phyloP scores from a whole-genome alignment of 1,140 invertebrate genomes.

The Drusus annulatus region DNA sequence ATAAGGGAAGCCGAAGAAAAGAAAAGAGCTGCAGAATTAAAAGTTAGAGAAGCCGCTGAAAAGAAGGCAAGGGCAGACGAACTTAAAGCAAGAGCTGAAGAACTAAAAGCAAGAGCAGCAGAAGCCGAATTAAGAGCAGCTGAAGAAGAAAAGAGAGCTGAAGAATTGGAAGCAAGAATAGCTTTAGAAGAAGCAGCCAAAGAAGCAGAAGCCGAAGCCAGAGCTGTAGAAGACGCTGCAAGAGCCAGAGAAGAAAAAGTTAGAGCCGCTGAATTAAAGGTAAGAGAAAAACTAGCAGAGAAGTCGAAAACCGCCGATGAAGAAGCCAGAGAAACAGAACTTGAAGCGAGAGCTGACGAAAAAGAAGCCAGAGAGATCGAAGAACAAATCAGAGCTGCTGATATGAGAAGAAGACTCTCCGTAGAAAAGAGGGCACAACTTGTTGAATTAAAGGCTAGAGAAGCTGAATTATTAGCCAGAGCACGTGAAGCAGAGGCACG shows the following conservation, averaged over 20 bases:
- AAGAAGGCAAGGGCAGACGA: neutral
- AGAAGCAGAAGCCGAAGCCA: neutral
- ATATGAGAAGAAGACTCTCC: neutral
- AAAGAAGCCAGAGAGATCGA: neutral
- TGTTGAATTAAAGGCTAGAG: neutral
- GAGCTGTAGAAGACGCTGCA: neutral
- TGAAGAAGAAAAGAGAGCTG: slow-evolving; percentile 3
- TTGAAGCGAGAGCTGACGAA: neutral
- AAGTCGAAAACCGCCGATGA: neutral
- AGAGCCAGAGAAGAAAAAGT: slow-evolving; percentile 1
- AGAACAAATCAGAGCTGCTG: neutral
- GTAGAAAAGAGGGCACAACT: neutral
- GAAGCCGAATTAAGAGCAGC: neutral
- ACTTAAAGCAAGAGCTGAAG: neutral
- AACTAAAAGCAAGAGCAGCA: neutral
- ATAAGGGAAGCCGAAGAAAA: slow-evolving; percentile 19
- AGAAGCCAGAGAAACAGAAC: slow-evolving; percentile 20
- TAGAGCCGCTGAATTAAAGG: neutral
- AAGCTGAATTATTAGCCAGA: neutral
- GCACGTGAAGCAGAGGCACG: neutral
- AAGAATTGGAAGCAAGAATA: neutral
- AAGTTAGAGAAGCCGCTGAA: slow-evolving; percentile 3
- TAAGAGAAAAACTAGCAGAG: neutral
- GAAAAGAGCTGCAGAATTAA: neutral
- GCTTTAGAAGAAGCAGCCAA: neutral